Conservation (phyloP, 2,888 invertebrate genomes). For the Heliconius charithonia region DNA sequence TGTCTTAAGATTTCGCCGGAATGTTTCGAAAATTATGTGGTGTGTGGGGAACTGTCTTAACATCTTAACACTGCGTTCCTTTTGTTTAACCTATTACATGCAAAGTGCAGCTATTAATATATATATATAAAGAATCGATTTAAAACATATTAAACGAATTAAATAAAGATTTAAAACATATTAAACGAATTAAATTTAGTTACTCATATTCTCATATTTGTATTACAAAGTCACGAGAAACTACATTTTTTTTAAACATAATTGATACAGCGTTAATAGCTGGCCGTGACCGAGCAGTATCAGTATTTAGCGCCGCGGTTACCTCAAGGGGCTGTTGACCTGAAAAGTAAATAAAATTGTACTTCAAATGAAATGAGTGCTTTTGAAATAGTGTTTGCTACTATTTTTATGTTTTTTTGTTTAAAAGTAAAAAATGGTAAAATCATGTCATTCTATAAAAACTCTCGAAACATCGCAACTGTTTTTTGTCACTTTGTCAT, state of each 20-base stretch:
- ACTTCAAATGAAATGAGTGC: slow-evolving; percentile 1
- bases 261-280: slow-evolving; percentile 22
- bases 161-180: no score
- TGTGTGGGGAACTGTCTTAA: no score
- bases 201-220: neutral
- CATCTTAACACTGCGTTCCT: no score
- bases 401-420: neutral
- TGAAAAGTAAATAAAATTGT: slow-evolving; percentile 10
- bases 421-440: neutral
- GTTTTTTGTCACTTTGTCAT: neutral
- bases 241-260: neutral
- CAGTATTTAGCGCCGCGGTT: slow-evolving; percentile 22
- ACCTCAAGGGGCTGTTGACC: slow-evolving; percentile 30
- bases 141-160: no score
- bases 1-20: no score
- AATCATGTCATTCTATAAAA: neutral
- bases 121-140: no score
- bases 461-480: neutral
- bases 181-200: no score
- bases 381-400: neutral
- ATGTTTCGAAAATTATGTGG: no score
- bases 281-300: slow-evolving; percentile 27
- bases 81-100: no score
- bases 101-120: no score
- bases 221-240: neutral